Base-by-base conservation (phyloP, 2,113 vertebrate genomes). In the Crotophaga sulcirostris region DNA sequence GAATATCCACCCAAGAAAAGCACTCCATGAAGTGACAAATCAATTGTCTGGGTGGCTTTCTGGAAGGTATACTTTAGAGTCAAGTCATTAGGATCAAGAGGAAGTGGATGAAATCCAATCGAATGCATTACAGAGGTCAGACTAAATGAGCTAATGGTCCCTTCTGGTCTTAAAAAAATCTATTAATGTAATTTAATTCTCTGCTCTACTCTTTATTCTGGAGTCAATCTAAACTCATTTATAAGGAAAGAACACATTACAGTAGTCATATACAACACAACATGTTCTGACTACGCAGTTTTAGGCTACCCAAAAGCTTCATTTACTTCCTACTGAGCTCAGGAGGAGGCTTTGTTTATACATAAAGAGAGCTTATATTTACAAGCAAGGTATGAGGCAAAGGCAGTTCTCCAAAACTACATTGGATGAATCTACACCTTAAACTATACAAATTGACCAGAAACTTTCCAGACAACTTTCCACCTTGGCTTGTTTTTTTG, bases 141-240 rank as follows among this genome's bases (percentile, higher is more conserved):
- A 52, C 64, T 93, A 93, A 95, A 96, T 92, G 96, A 97, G 89
- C 89, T 97, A 96, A 94, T 90, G 91, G 93, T 72, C 91, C 89
- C 94, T 95, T 87, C 93, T 97, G 91, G 93, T 97, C 93, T 95
- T 94, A 93, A 96, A 95, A 97, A 97, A 97, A 97, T 96, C 94
- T 94, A 96, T 96, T 97, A 94, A 96, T 95, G 93, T 95, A 93
- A 97, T 97, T 96, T 93, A 95, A 92, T 95, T 95, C 92, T 90
- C 80, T 95, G 86, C 92, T 84, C 93, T 89, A 77, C 86, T 97
- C 93, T 89, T 96, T 89, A 97, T 96, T 93, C 80, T 52, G 56
- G 86, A 96, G 94, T 95, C 86, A 95, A 97, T 97, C 92, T 89
- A 89, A 93, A 89, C 89, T 95, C 86, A 89, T 95, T 97, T 94